phyloP scores from a whole-genome alignment of 2,113 vertebrate genomes.

The Isichthys henryi region DNA sequence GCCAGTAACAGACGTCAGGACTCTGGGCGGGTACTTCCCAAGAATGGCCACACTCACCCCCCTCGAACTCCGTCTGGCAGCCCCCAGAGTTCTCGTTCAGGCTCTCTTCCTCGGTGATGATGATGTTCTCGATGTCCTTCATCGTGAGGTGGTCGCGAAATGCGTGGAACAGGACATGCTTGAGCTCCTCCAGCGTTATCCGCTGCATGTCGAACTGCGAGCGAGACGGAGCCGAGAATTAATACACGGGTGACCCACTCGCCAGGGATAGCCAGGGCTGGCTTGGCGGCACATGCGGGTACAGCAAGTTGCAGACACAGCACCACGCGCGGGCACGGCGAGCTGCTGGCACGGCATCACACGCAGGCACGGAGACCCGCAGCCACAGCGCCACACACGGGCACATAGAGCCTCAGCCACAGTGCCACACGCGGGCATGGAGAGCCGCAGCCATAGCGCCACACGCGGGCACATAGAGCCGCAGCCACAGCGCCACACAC shows the following conservation, averaged over 20 bases:
- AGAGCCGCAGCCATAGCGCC: background rate
- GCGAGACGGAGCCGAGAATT: background rate
- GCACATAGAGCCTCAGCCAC: too few species aligned
- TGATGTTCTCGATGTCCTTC: slow-evolving; percentile 99
- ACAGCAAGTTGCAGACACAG: background rate
- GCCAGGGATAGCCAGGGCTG: background rate
- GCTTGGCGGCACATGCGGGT: background rate
- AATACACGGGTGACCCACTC: background rate
- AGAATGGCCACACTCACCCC: slow-evolving; percentile 52
- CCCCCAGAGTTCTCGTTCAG: slow-evolving; percentile 91
- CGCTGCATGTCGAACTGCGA: slow-evolving; percentile 95
- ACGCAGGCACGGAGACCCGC: background rate
- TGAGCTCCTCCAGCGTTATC: slow-evolving; percentile 93
- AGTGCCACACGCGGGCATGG: too few species aligned
- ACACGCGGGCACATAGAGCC: background rate
- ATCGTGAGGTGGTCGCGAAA: slow-evolving; percentile 96
- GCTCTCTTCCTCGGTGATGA: slow-evolving; percentile 96
- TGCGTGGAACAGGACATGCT: slow-evolving; percentile 95
- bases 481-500: background rate
- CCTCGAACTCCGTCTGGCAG: slow-evolving; percentile 94
- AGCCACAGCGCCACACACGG: too few species aligned
- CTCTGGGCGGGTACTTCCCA: background rate
- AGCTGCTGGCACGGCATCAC: background rate
- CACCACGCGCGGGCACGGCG: background rate
- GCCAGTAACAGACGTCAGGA: background rate